phyloP scores from a whole-genome alignment of 2,113 vertebrate species.

The Egretta garzetta region DNA sequence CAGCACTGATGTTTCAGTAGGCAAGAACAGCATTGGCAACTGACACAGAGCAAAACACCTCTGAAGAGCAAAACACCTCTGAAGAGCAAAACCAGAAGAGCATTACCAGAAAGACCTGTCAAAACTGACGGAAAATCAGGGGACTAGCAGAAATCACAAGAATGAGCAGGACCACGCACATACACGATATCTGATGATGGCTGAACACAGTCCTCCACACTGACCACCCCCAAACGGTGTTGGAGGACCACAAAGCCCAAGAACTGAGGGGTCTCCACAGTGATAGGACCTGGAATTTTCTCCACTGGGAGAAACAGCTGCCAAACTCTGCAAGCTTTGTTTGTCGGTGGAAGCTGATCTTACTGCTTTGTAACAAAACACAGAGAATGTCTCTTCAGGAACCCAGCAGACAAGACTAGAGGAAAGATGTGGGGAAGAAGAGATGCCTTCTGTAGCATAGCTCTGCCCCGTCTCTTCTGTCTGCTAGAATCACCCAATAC shows the following conservation, averaged over 20 bases:
- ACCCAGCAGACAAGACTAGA: background rate
- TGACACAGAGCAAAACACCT: constrained; percentile 18
- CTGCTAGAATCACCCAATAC: background rate
- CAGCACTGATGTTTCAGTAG: background rate
- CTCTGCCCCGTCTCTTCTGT: background rate
- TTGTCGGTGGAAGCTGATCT: background rate
- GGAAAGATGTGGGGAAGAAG: background rate
- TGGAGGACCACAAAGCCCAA: constrained; percentile 39
- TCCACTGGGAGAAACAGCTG: constrained; percentile 29
- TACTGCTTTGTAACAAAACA: constrained; percentile 7
- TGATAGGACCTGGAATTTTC: constrained; percentile 9
- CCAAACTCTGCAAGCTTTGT: constrained; percentile 23
- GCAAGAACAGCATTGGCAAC: background rate
- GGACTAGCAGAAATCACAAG: constrained; percentile 30
- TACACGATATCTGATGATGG: background rate
- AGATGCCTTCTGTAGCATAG: background rate
- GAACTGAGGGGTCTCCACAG: constrained; percentile 29
- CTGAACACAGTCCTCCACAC: background rate
- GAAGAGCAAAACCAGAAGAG: constrained; percentile 34
- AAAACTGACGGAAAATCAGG: background rate
- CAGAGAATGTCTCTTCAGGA: background rate
- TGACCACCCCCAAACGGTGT: background rate
- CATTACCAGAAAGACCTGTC: constrained; percentile 35
- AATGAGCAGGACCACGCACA: constrained; percentile 18
- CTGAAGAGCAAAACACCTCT: constrained; percentile 30